A percentile compares a stretch with the other conserved stretches of the same genome.
Conservation (phyloP, 1,140 invertebrate species). For the Trichonephila clavata region DNA sequence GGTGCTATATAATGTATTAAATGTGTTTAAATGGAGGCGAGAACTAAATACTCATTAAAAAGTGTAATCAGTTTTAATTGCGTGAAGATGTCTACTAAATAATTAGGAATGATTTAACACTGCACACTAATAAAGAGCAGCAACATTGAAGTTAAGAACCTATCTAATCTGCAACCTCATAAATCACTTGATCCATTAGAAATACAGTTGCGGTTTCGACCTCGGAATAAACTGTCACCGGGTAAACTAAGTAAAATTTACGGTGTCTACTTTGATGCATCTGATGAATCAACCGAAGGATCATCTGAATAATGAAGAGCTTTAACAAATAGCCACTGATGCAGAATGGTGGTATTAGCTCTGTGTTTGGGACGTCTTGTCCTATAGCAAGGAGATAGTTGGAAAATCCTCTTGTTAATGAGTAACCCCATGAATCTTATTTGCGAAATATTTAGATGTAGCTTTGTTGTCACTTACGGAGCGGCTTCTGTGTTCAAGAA, state of each 20-base stretch:
- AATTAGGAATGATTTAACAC: not conserved
- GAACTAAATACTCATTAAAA: not conserved
- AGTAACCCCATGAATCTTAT: no score
- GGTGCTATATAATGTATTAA: not conserved
- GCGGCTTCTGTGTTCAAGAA: no score
- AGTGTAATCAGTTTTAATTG: not conserved
- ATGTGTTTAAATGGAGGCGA: not conserved
- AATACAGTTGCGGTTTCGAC: not conserved
- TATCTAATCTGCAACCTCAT: not conserved
- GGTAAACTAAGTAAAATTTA: slow-evolving; percentile 51
- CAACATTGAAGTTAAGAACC: not conserved
- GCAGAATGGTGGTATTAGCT: not conserved
- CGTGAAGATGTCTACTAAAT: not conserved
- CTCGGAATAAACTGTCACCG: not conserved
- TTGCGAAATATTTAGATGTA: no score
- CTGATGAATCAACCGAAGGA: not conserved
- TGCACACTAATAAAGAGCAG: not conserved
- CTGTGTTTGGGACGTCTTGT: not conserved
- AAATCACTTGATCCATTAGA: slow-evolving; percentile 22
- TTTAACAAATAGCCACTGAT: slow-evolving; percentile 25
- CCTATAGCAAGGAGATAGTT: not conserved
- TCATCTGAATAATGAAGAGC: slow-evolving; percentile 52
- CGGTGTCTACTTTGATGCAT: slow-evolving; percentile 15
- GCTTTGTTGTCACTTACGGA: no score
- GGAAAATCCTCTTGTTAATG: slow-evolving; percentile 15